A percentile compares a stretch with the other conserved stretches of the same genome.
Conservation (phyloP, 1,140 invertebrate species). For the Sarcophaga peregrina region DNA sequence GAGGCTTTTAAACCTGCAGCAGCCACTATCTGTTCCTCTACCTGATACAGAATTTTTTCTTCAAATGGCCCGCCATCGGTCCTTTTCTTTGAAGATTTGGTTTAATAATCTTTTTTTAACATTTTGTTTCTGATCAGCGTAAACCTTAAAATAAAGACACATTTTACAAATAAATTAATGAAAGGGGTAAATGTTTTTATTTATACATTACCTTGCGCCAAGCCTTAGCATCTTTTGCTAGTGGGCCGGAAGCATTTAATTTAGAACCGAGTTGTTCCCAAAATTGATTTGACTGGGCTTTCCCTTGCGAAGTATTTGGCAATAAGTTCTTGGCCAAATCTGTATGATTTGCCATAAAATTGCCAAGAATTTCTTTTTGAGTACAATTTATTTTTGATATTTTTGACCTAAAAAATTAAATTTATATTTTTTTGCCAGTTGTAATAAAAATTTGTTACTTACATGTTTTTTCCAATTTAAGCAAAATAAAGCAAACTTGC, state of each 20-base stretch:
- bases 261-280: neutral
- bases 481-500: no score
- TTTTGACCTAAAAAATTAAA: no score
- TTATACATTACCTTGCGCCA: neutral
- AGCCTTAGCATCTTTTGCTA: neutral
- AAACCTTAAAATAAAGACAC: neutral
- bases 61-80: constrained; percentile 10
- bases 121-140: constrained; percentile 10
- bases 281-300: neutral
- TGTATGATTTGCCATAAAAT: neutral
- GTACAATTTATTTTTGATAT: no score
- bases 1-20: neutral
- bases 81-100: constrained; percentile 9
- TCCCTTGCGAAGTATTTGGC: no score
- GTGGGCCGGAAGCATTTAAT: neutral
- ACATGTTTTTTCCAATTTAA: no score
- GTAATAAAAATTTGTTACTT: no score
- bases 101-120: neutral
- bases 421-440: no score
- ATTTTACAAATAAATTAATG: neutral
- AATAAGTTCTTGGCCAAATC: neutral
- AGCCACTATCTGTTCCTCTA: neutral
- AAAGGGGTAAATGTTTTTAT: neutral
- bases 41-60: neutral
- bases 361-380: constrained; percentile 6